Percentiles rank a stretch among this genome's conserved stretches.
Conservation (phyloP, 2,888 invertebrate genomes). For the Amorpha juglandis region DNA sequence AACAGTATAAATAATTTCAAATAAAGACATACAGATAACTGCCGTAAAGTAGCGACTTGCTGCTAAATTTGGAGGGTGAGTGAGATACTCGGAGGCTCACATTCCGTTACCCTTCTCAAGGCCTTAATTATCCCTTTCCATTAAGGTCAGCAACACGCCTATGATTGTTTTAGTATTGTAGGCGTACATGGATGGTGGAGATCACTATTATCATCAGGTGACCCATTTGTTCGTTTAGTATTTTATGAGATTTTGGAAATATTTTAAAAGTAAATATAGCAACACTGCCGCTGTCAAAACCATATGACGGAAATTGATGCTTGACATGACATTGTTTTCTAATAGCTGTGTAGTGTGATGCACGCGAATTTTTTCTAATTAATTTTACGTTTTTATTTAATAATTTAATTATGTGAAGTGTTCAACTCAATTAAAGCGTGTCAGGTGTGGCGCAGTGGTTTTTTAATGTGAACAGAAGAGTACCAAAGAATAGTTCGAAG, state of each 20-base stretch:
- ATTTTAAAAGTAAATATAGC: not conserved
- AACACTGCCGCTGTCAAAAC: not conserved
- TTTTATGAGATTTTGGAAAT: not conserved
- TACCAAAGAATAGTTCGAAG: slow-evolving; percentile 25
- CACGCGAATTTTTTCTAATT: slow-evolving; percentile 33
- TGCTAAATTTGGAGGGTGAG: too few species aligned
- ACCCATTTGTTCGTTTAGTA: too few species aligned
- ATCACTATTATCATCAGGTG: too few species aligned
- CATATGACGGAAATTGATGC: not conserved
- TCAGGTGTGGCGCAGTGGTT: slow-evolving; percentile 10
- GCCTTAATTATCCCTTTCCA: too few species aligned
- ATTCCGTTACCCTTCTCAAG: too few species aligned
- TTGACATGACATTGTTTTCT: slow-evolving; percentile 25
- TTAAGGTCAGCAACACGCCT: too few species aligned
- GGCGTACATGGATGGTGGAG: too few species aligned
- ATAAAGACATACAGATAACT: too few species aligned
- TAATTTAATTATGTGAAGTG: slow-evolving; percentile 29
- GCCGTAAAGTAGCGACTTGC: too few species aligned
- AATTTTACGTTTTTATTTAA: slow-evolving; percentile 31
- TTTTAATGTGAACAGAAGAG: not conserved
- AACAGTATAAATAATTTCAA: too few species aligned
- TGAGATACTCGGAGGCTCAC: too few species aligned
- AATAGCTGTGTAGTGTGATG: not conserved
- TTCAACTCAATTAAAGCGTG: slow-evolving; percentile 5
- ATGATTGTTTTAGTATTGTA: too few species aligned